Conservation (phyloP, 2,797 vertebrate species). For the Phyllotis vaccarum region DNA sequence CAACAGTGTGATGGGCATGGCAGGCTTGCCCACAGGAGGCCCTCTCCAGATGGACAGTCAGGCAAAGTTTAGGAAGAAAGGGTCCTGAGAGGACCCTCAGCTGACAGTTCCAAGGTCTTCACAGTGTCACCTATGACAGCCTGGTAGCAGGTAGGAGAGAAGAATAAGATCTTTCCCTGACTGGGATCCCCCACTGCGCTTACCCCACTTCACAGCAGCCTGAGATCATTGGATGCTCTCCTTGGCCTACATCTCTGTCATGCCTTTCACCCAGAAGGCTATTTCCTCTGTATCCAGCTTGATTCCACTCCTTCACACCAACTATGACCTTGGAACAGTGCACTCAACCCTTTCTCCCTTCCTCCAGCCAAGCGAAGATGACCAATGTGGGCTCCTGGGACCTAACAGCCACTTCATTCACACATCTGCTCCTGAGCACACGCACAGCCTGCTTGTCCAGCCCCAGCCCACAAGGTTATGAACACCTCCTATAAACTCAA, state of each 20-base stretch:
- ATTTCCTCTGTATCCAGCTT: background rate
- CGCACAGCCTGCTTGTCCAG: background rate
- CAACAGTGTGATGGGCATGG: background rate
- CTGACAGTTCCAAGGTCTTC: rapidly evolving
- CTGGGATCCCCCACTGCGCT: rapidly evolving
- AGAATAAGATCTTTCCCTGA: rapidly evolving
- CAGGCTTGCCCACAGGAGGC: background rate
- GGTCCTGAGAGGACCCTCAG: background rate
- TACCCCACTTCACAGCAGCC: background rate
- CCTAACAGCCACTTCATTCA: background rate
- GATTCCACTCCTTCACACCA: rapidly evolving
- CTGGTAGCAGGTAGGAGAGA: background rate
- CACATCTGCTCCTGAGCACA: rapidly evolving
- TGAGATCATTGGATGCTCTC: rapidly evolving
- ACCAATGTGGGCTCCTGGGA: background rate
- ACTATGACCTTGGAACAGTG: background rate
- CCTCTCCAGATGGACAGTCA: background rate
- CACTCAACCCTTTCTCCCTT: background rate
- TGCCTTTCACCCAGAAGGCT: background rate
- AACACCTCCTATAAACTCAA: background rate
- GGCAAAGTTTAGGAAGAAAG: background rate
- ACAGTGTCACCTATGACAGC: background rate
- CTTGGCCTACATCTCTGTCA: background rate
- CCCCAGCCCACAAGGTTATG: rapidly evolving
- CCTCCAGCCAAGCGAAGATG: background rate